Evolutionary conservation across 1,140 invertebrate genomes (phyloP).

Genomic region (Wasmannia auropunctata): DNA sequence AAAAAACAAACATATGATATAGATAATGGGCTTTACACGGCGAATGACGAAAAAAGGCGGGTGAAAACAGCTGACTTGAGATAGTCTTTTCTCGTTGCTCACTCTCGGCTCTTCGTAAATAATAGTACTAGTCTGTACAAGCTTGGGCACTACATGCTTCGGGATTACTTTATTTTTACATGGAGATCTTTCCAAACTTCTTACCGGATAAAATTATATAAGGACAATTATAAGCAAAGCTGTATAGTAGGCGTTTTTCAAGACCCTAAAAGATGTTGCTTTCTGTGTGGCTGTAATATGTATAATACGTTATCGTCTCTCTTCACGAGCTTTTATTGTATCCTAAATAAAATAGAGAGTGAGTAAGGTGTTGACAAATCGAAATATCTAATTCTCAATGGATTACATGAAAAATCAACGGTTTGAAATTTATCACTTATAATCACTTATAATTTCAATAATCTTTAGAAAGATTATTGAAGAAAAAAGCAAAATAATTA

Average conservation of each 20-base stretch:
- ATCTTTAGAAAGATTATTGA: constrained; percentile 44
- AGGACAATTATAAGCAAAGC: constrained; percentile 35
- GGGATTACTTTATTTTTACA: constrained; percentile 58
- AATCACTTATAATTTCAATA: too few species aligned
- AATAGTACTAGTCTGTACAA: constrained; percentile 42
- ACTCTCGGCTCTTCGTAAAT: constrained; percentile 69
- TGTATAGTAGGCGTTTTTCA: constrained; percentile 63
- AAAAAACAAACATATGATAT: constrained; percentile 56
- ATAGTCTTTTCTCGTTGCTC: constrained; percentile 64
- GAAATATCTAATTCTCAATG: constrained; percentile 48
- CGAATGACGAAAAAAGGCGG: not conserved
- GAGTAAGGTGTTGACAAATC: constrained; percentile 65
- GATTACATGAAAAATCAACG: constrained; percentile 3
- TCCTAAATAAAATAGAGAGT: constrained; percentile 72
- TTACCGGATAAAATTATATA: constrained; percentile 22
- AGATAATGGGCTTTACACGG: constrained; percentile 52
- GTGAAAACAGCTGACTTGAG: constrained; percentile 27
- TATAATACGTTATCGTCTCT: constrained; percentile 66
- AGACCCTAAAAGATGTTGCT: constrained; percentile 60
- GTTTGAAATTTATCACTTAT: constrained; percentile 24
- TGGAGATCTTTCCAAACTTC: constrained; percentile 7
- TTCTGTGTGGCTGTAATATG: constrained; percentile 66
- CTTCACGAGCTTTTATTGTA: constrained; percentile 68
- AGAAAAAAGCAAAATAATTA: constrained; percentile 20
- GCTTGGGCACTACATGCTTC: constrained; percentile 54